phyloP scores from a whole-genome alignment of 2,888 invertebrate genomes.

The Lordiphosa fenestrarum region DNA sequence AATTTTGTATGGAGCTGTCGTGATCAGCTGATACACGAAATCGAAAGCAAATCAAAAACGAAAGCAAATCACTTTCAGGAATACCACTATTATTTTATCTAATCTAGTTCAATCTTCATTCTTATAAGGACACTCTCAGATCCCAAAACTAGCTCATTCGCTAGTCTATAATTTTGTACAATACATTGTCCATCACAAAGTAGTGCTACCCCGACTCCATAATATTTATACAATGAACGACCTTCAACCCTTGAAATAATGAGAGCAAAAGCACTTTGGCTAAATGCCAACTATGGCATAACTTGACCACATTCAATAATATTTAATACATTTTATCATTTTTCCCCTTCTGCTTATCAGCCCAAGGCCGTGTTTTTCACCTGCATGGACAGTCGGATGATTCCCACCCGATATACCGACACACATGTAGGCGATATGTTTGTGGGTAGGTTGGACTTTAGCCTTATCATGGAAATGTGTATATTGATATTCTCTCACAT shows the following conservation, averaged over 20 bases:
- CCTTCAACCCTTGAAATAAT: conserved; percentile 30
- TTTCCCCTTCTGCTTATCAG: conserved; percentile 82
- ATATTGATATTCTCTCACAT: conserved; percentile 21
- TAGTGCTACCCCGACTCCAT: not conserved
- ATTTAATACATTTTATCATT: conserved; percentile 26
- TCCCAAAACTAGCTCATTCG: too few species aligned
- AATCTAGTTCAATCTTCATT: too few species aligned
- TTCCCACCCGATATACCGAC: conserved; percentile 96
- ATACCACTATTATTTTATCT: too few species aligned
- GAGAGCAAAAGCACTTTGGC: conserved; percentile 37
- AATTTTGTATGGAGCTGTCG: too few species aligned
- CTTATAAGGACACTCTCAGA: too few species aligned
- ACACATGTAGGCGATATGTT: conserved; percentile 99
- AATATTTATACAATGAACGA: conserved; percentile 16
- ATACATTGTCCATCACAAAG: conserved; percentile 2
- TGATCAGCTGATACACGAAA: too few species aligned
- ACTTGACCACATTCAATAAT: conserved; percentile 17
- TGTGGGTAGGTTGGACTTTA: conserved; percentile 85
- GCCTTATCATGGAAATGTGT: not conserved
- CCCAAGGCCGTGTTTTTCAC: conserved; percentile 98
- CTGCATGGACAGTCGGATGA: conserved; percentile 99
- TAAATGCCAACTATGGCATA: conserved; percentile 41
- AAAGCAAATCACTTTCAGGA: too few species aligned
- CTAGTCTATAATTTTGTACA: not conserved
- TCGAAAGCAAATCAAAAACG: too few species aligned